Base-by-base conservation (phyloP, 2,797 vertebrate species). In the Garrulus glandarius region DNA sequence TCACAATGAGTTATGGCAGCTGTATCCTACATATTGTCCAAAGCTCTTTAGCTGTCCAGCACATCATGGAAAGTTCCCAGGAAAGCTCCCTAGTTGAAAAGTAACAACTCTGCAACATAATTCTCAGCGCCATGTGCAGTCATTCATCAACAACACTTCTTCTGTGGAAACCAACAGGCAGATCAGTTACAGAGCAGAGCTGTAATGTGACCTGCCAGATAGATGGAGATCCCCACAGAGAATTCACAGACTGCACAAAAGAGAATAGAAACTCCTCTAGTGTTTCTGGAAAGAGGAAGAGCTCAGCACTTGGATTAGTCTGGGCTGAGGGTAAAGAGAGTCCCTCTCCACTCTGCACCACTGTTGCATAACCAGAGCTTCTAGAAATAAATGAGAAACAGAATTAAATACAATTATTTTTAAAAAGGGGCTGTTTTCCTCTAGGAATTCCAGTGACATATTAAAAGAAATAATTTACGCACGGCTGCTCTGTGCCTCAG, bases 141-240 rank as follows among this genome's bases (percentile, higher is more conserved):
- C 91, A 97, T 97, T 97, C 96, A 97, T 97, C 96, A 97, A 59
- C 53, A 94, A 76, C 96, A 95, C 94, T 95, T 96, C 95, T 95
- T n/a, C 95, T 96, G 84, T 24, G 41, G 95, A 95, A 97, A 95
- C 65, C 89, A 71, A 23, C 11, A 94, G 56, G 75, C 90, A 93
- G 95, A 96, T 97, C 96, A 67, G 92, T 97, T 97, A 97, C 96
- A 92, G 84, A 95, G 88, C 89, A 84, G 91, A 77, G 92, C 88
- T 95, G 92, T 95, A 97, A 97, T 55, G 75, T 81, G 95, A 97
- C 95, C 95, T 83, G 87, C 89, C 92, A 95, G 95, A 96, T 84
- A 97, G 94, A 97, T 61, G 92, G 87, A 96, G 95, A 84, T 92
- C 71, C 76, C 94, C 49, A 10, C 0, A 1, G 95, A 89, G 96